These are phyloP conservation scores for Atherix ibis DNA, from an alignment of 2,888 invertebrate species.

Conservation along the genomic window DNA sequence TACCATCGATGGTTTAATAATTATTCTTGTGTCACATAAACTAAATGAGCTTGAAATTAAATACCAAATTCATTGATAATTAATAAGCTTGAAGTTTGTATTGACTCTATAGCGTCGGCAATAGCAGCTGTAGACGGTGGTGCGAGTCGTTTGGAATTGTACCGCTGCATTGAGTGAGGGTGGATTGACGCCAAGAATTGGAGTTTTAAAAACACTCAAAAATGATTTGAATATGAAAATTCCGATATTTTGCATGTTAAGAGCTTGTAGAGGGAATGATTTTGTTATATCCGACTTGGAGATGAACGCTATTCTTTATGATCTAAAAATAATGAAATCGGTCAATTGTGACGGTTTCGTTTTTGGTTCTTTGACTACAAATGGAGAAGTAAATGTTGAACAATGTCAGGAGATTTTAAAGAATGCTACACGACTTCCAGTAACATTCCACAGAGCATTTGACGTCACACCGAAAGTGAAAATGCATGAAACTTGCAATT, in stretches of 20 bases:
- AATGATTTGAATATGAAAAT: constrained; percentile 24
- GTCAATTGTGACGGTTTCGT: constrained; percentile 74
- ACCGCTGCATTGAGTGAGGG: constrained; percentile 69
- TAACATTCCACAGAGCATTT: constrained; percentile 81
- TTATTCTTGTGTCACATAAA: no score
- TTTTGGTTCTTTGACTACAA: constrained; percentile 60
- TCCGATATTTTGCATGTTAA: constrained; percentile 69
- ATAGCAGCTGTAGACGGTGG: constrained; percentile 67
- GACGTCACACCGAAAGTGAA: constrained; percentile 46
- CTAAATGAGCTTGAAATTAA: no score
- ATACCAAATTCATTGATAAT: no score
- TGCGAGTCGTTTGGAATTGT: constrained; percentile 69
- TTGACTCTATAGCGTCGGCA: constrained; percentile 74
- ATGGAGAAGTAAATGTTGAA: constrained; percentile 45
- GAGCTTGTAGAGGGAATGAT: constrained; percentile 65
- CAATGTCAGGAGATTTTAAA: constrained; percentile 44
- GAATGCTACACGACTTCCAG: constrained; percentile 45
- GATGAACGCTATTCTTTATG: constrained; percentile 59
- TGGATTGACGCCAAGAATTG: constrained; percentile 71
- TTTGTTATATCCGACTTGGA: constrained; percentile 63
- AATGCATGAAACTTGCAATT: constrained; percentile 32
- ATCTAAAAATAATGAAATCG: constrained; percentile 49
- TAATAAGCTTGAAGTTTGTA: constrained; percentile 58
- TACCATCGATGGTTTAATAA: no score
- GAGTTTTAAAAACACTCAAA: constrained; percentile 46